Percentiles rank a stretch among this genome's conserved stretches.
These are phyloP conservation scores for Allolobophora icterica DNA, from an alignment of 2,888 invertebrate species.

Conservation along the genomic window DNA sequence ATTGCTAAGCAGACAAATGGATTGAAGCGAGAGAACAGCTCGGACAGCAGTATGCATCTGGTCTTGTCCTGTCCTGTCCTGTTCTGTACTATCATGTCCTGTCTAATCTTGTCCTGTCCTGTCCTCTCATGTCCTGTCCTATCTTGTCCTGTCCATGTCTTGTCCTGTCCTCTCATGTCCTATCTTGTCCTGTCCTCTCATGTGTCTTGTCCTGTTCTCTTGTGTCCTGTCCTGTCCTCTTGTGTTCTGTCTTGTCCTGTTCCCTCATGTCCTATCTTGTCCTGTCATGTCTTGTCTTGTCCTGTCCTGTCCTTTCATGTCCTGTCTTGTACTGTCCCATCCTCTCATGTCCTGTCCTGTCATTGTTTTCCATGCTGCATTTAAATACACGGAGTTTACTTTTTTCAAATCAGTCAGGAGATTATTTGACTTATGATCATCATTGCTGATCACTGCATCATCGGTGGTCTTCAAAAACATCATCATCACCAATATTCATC, in stretches of 20 bases:
- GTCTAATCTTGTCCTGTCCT: not conserved
- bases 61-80: not conserved
- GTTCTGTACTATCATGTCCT: too few relatives aligned
- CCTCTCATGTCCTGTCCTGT: not conserved
- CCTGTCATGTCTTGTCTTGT: not conserved
- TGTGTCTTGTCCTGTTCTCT: not conserved
- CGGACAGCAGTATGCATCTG: not conserved
- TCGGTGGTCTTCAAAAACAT: too few relatives aligned
- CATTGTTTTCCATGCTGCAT: too few relatives aligned
- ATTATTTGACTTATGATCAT: too few relatives aligned
- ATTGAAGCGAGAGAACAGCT: not conserved
- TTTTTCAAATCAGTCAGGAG: too few relatives aligned
- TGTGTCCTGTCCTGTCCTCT: not conserved
- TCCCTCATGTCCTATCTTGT: not conserved
- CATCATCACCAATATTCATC: too few relatives aligned
- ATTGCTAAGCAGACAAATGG: conserved; percentile 48
- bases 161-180: too few relatives aligned
- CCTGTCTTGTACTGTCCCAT: not conserved
- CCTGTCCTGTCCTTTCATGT: not conserved
- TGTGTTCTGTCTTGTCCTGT: not conserved
- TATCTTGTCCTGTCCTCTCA: not conserved
- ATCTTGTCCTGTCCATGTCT: not conserved
- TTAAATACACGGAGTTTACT: too few relatives aligned
- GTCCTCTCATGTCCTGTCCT: not conserved
- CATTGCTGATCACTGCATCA: too few relatives aligned